These are phyloP conservation scores for Sebastes matsubarae DNA, from an alignment of 2,797 vertebrate species.

Conservation along the genomic window DNA sequence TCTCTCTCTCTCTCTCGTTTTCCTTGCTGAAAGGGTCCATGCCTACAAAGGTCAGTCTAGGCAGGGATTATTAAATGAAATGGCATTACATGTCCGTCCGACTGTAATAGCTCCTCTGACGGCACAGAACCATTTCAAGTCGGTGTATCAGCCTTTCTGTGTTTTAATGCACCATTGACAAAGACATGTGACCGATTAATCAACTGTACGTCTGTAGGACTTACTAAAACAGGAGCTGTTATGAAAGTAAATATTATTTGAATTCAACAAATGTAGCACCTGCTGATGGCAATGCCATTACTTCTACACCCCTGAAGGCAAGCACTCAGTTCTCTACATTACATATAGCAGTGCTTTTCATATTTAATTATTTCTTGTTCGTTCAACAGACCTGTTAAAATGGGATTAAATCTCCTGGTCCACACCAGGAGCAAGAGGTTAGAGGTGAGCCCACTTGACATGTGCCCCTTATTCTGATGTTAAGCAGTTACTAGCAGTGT, in stretches of 20 bases:
- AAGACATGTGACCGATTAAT: not conserved
- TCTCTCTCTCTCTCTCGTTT: not conserved
- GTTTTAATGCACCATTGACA: not conserved
- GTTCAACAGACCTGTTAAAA: not conserved
- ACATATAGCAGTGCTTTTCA: not conserved
- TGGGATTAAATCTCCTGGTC: conserved; percentile 13
- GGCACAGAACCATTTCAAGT: not conserved
- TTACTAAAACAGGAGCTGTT: not conserved
- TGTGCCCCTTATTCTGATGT: not conserved
- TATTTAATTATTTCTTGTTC: not conserved
- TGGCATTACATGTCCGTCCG: not conserved
- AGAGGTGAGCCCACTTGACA: conserved; percentile 19
- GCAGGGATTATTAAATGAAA: conserved; percentile 10
- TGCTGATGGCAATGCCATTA: not conserved
- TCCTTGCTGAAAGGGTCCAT: not conserved
- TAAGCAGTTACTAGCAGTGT: not conserved
- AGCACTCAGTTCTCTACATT: not conserved
- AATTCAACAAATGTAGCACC: not conserved
- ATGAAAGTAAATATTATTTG: not conserved
- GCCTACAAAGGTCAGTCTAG: conserved; percentile 5
- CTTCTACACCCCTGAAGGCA: not conserved
- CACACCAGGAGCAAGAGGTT: not conserved
- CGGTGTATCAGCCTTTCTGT: not conserved
- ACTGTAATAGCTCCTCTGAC: not conserved
- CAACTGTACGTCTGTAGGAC: not conserved